phyloP scores from a whole-genome alignment of 2,113 vertebrate species.

The Oceanodroma tethys region DNA sequence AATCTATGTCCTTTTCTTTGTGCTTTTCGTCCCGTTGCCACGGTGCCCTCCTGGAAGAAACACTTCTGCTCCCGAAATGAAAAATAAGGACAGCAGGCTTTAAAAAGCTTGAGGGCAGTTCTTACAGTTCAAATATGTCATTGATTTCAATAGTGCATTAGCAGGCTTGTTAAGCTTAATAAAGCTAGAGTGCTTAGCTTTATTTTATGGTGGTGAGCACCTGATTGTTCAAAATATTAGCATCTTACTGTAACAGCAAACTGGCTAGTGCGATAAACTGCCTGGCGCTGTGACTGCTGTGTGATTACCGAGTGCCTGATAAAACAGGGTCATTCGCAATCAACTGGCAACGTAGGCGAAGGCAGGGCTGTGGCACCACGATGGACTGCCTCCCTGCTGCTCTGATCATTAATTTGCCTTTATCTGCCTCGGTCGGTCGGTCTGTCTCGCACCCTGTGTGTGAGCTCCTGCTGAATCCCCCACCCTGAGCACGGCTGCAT shows the following conservation, averaged over 20 bases:
- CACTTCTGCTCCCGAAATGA: neutral
- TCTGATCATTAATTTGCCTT: neutral
- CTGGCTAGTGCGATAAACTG: neutral
- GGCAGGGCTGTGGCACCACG: neutral
- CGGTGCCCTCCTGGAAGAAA: neutral
- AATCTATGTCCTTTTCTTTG: neutral
- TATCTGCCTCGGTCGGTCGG: neutral
- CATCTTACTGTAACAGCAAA: neutral
- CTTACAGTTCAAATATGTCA: conserved; percentile 37
- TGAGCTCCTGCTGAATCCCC: neutral
- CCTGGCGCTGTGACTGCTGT: neutral
- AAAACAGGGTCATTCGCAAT: neutral
- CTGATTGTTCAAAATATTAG: conserved; percentile 10
- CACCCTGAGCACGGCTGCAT: fast-evolving
- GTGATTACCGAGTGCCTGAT: neutral
- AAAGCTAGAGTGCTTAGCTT: conserved; percentile 17
- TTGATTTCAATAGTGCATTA: conserved; percentile 45
- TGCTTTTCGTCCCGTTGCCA: neutral
- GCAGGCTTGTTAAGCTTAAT: conserved; percentile 43
- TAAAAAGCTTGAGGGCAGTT: conserved; percentile 36
- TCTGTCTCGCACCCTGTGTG: fast-evolving
- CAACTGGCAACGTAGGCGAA: neutral
- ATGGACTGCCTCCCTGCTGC: neutral
- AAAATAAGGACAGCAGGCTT: conserved; percentile 30
- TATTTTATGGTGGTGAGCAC: neutral